A percentile compares a stretch with the other conserved stretches of the same genome.
These are phyloP conservation scores for Aythya fuligula DNA, from an alignment of 2,797 vertebrate genomes.

Conservation along the genomic window DNA sequence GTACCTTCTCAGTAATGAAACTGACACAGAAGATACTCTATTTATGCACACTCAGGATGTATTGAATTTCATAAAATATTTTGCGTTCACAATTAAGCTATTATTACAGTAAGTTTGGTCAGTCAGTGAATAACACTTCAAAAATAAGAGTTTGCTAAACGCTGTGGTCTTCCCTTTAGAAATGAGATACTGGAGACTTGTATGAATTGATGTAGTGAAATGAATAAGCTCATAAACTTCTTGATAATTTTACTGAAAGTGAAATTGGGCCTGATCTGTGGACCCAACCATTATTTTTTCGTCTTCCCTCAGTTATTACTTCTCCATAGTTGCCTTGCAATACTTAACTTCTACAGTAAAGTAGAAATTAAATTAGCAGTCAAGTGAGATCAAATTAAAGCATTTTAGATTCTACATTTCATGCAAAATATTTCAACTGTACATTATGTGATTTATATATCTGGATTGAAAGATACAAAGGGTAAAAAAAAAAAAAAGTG, in stretches of 20 bases:
- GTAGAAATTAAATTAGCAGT: background rate
- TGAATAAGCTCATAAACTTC: background rate
- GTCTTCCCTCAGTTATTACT: background rate
- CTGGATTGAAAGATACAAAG: background rate
- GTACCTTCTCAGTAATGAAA: background rate
- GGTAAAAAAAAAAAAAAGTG: background rate
- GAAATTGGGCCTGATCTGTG: background rate
- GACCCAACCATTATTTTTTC: background rate
- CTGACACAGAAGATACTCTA: background rate
- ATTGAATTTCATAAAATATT: background rate
- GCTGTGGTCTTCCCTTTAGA: background rate
- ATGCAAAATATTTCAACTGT: background rate
- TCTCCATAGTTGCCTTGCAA: background rate
- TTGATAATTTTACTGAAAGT: conserved; percentile 8
- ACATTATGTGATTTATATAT: background rate
- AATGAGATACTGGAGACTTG: background rate
- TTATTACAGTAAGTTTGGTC: background rate
- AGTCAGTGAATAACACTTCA: background rate
- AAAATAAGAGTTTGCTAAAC: background rate
- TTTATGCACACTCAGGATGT: background rate
- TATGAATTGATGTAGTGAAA: background rate
- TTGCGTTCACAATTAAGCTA: background rate
- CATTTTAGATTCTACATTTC: background rate
- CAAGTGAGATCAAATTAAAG: background rate
- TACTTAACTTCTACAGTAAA: background rate